Base-by-base conservation (phyloP, 2,797 vertebrate genomes). In the Molossus alvarezi region DNA sequence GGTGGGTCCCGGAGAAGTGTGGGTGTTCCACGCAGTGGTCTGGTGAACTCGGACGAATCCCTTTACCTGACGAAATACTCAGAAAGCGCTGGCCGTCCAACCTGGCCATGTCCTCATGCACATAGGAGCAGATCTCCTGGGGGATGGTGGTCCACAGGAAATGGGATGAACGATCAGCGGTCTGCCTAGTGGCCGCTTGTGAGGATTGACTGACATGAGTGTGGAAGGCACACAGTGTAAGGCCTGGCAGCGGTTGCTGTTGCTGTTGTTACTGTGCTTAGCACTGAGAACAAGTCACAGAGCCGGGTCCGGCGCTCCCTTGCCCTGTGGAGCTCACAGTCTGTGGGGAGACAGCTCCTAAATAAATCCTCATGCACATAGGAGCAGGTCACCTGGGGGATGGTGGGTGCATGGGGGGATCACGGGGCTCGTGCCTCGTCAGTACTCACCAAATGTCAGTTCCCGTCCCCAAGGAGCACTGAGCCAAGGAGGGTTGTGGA, bases 211-310 rank as follows among this genome's bases (percentile, higher is more conserved):
- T 5, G 20, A 6, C 3, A 2, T 6, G 20, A 17, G 4, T 48
- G 0, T 53, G 37, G 57, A 58, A 65, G 13, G 27, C 12, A 20
- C 9, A 3, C 13, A 10, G 6, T 27, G 0, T 18, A 1, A 14
- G 12, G 14, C 33, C 76, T 51, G 55, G 17, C 14, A 7, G 33
- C 57, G 3, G 48, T 53, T 6, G 3, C n/a, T 15, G 57, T 4
- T 29, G 3, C 8, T 29, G 9, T 5, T 23, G 8, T 9, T 33
- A 5, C 15, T 11, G 0, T 9, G 11, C 51, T 12, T 21, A 69
- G 23, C 23, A 9, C 8, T 51, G 45, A 45, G 51, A 62, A 33
- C 10, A 55, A n/a, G n/a, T n/a, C n/a, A n/a, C 64, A 60, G 41
- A 69, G 69, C 27, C 55, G 17, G 5, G 1, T 13, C 21, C 21